Evolutionary conservation across 1,140 invertebrate species (phyloP).

Genomic region (Brachionus rubens): DNA sequence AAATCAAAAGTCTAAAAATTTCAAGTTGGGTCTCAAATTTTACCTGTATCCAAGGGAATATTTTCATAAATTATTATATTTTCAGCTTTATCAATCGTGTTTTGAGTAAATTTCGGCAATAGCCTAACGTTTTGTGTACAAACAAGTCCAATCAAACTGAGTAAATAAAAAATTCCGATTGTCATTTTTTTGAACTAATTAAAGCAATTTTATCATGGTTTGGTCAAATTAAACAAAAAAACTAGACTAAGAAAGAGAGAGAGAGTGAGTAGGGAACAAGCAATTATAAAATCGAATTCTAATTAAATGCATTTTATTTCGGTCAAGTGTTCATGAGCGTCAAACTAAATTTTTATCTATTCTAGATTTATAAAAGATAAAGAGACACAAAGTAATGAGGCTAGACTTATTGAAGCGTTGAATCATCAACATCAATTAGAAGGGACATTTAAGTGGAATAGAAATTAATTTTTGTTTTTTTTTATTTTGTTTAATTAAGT

Average conservation of each 20-base stretch:
- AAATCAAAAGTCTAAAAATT: not conserved
- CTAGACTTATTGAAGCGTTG: no score
- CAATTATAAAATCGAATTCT: not conserved
- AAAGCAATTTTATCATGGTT: not conserved
- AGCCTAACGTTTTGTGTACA: not conserved
- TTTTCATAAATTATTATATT: slow-evolving; percentile 31
- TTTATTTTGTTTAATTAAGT: no score
- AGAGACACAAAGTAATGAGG: not conserved
- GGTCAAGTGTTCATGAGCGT: not conserved
- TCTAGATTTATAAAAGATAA: slow-evolving; percentile 20
- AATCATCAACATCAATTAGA: no score
- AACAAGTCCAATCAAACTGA: not conserved
- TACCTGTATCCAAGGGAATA: slow-evolving; percentile 35
- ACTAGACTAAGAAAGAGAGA: not conserved
- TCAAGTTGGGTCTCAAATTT: no score
- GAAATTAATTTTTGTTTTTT: no score
- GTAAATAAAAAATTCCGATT: not conserved
- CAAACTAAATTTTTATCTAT: slow-evolving; percentile 22
- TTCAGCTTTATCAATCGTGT: slow-evolving; percentile 13
- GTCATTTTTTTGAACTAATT: no score
- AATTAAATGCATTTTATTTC: not conserved
- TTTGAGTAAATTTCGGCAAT: not conserved
- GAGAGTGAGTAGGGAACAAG: no score
- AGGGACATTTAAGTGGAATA: no score
- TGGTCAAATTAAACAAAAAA: not conserved